Conservation (phyloP, 1,140 invertebrate genomes). For the Danaus plexippus region DNA sequence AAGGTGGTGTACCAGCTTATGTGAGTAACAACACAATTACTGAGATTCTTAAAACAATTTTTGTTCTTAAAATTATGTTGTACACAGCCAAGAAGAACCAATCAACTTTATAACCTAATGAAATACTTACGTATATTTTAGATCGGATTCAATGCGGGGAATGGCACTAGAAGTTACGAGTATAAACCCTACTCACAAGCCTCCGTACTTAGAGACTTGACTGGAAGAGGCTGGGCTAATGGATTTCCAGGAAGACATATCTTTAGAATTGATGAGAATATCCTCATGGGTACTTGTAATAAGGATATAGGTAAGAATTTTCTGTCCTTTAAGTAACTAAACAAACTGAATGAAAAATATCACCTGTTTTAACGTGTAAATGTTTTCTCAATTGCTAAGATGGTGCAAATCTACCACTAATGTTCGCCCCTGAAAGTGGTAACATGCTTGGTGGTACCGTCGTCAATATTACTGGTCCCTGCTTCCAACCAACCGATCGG, state of each 20-base stretch:
- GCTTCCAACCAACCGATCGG: constrained; percentile 78
- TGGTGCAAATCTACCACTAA: constrained; percentile 83
- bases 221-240: constrained; percentile 88
- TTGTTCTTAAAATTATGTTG: too few species aligned
- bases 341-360: too few species aligned
- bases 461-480: constrained; percentile 96
- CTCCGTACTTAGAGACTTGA: constrained; percentile 86
- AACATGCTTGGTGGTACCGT: constrained; percentile 96
- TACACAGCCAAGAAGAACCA: too few species aligned
- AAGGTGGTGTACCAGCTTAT: constrained; percentile 88
- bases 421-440: constrained; percentile 93
- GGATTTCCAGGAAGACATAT: constrained; percentile 91
- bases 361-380: too few species aligned
- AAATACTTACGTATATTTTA: constrained; percentile 41
- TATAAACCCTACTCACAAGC: constrained; percentile 93
- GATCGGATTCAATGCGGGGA: constrained; percentile 97
- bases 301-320: constrained; percentile 83
- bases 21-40: constrained; percentile 73
- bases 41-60: too few species aligned
- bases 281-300: constrained; percentile 92
- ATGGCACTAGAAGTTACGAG: constrained; percentile 91
- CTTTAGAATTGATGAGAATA: constrained; percentile 95
- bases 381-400: constrained; percentile 66
- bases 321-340: too few species aligned
- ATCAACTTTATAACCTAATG: too few species aligned